Evolutionary conservation across 2,888 invertebrate species (phyloP).

Genomic region (Xestobium rufovillosum): DNA sequence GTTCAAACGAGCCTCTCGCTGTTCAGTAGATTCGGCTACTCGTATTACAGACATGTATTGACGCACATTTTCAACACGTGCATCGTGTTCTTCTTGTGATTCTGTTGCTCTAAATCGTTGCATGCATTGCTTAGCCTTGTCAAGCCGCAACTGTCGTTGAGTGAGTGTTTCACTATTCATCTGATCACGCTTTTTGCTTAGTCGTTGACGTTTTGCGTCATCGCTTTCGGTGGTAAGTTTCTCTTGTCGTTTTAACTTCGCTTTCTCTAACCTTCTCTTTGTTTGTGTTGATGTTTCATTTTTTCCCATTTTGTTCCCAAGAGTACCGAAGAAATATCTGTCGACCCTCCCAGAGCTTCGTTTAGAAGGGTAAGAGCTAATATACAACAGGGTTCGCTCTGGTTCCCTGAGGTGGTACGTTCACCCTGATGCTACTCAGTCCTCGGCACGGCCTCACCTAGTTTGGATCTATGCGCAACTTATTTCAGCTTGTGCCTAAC

Average conservation of each 20-base stretch:
- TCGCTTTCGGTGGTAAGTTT: neutral
- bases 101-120: constrained; percentile 5
- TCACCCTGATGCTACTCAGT: no score
- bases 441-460: no score
- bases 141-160: neutral
- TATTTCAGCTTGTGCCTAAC: no score
- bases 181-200: constrained; percentile 6
- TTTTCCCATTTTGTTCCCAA: no score
- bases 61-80: constrained; percentile 4
- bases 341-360: no score
- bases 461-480: no score
- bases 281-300: constrained; percentile 13
- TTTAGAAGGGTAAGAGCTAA: no score
- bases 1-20: constrained; percentile 9
- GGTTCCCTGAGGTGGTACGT: no score
- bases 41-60: constrained; percentile 2
- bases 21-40: constrained; percentile 5
- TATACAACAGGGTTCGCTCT: no score
- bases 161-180: constrained; percentile 4
- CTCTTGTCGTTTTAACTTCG: constrained; percentile 7
- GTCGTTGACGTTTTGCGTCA: neutral
- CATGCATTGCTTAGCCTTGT: neutral
- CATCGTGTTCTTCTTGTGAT: constrained; percentile 6
- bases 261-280: constrained; percentile 12
- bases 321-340: no score